Conservation (phyloP, 2,113 vertebrate species). For the Salvelinus sp. region DNA sequence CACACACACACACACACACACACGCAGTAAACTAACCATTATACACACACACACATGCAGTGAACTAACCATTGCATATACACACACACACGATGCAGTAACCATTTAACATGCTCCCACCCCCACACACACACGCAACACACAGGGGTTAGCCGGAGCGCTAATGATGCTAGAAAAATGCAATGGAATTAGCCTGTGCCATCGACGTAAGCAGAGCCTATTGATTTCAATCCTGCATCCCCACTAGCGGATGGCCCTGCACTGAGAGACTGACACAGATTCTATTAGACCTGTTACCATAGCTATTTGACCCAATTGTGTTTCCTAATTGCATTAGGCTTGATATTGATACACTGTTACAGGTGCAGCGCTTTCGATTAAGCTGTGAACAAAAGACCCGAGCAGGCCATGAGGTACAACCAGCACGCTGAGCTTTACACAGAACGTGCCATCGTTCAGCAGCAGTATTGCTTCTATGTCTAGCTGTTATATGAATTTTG, state of each 20-base stretch:
- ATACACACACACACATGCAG: background rate
- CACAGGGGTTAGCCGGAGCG: background rate
- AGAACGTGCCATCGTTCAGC: too few relatives aligned
- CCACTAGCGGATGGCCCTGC: conserved; percentile 48
- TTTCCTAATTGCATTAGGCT: conserved; percentile 53
- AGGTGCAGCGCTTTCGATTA: background rate
- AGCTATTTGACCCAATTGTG: conserved; percentile 58
- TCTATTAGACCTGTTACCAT: conserved; percentile 59
- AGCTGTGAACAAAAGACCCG: background rate
- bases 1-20: background rate
- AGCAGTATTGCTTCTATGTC: too few relatives aligned
- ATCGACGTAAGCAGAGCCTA: conserved; percentile 20
- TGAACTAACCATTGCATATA: background rate
- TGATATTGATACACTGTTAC: conserved; percentile 43
- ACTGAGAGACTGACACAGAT: conserved; percentile 56
- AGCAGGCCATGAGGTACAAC: background rate
- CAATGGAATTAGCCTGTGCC: conserved; percentile 19
- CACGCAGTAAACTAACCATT: background rate
- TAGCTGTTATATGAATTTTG: too few relatives aligned
- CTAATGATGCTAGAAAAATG: conserved; percentile 1
- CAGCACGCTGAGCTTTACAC: too few relatives aligned
- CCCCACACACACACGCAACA: background rate
- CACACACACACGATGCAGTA: background rate
- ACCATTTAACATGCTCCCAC: too few relatives aligned
- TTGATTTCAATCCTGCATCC: conserved; percentile 48